Conservation (phyloP, 2,888 invertebrate species). For the Andrena hattorfiana region DNA sequence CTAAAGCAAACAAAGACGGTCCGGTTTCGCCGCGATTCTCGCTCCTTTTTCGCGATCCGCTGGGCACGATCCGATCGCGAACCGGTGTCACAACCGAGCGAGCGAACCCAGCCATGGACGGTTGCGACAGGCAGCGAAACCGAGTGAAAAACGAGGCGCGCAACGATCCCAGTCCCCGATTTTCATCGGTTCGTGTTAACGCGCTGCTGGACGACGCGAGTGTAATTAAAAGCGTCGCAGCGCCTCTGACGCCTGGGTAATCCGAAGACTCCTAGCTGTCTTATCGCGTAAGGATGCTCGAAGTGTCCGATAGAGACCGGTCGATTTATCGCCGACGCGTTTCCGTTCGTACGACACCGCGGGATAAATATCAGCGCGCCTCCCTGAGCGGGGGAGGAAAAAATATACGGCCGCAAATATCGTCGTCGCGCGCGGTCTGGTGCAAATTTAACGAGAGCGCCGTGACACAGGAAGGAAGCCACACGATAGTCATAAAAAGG, state of each 20-base stretch:
- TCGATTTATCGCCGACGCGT: constrained; percentile 40
- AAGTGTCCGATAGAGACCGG: constrained; percentile 42
- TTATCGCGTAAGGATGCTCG: constrained; percentile 13
- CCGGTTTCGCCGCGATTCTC: constrained; percentile 35
- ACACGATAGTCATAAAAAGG: constrained; percentile 73
- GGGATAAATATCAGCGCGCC: constrained; percentile 52
- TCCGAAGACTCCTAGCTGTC: neutral
- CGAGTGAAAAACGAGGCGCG: neutral
- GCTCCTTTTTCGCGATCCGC: constrained; percentile 41
- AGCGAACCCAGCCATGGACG: neutral
- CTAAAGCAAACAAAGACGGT: constrained; percentile 29
- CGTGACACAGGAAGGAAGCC: constrained; percentile 72
- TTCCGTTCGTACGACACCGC: constrained; percentile 46
- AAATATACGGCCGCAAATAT: constrained; percentile 67
- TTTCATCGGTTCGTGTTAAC: neutral
- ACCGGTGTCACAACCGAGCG: neutral
- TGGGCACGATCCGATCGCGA: neutral
- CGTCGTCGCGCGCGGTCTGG: constrained; percentile 49
- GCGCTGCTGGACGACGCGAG: neutral
- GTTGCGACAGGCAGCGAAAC: neutral
- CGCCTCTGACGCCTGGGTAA: neutral
- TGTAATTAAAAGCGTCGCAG: constrained; percentile 1
- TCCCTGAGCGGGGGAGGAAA: constrained; percentile 41
- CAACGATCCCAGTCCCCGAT: neutral
- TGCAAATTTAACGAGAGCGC: constrained; percentile 70